Evolutionary conservation across 2,113 vertebrate genomes (phyloP).

Genomic region (Calonectris borealis): DNA sequence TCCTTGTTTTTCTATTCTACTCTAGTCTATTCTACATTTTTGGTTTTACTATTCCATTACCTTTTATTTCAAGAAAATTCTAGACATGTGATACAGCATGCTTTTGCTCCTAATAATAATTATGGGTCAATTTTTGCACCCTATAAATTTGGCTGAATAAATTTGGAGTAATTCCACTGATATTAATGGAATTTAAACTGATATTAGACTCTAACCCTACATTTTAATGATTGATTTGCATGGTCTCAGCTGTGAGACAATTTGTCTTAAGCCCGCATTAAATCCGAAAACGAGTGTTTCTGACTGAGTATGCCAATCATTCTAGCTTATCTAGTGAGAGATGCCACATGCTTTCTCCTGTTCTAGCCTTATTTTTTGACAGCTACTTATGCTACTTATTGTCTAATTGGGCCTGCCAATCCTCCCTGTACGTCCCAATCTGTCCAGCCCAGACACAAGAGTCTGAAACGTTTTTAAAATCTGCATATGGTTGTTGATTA

Average conservation of each 20-base stretch:
- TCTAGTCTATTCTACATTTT: background rate
- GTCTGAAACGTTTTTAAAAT: conserved; percentile 18
- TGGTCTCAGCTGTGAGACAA: conserved; percentile 37
- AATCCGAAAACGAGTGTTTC: conserved; percentile 18
- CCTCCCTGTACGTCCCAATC: background rate
- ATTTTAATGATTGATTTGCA: conserved; percentile 52
- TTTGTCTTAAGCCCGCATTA: conserved; percentile 49
- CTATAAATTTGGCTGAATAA: background rate
- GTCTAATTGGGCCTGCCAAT: conserved; percentile 45
- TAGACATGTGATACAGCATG: background rate
- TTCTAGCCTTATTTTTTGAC: conserved; percentile 47
- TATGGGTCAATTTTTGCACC: background rate
- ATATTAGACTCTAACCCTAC: background rate
- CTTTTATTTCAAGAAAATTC: background rate
- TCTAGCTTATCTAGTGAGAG: conserved; percentile 22
- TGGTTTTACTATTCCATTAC: background rate
- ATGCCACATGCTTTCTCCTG: conserved; percentile 50
- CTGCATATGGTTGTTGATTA: background rate
- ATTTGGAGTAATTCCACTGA: background rate
- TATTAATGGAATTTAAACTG: conserved; percentile 28
- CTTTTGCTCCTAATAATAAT: background rate
- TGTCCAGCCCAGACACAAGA: conserved; percentile 34
- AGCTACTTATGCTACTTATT: conserved; percentile 38
- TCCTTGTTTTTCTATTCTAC: background rate
- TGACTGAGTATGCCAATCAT: conserved; percentile 50